Percentiles rank a stretch among this genome's conserved stretches.
These are phyloP conservation scores for Stichopus chloronotus DNA, from an alignment of 35 echinoderm and acorn worm species.

Conservation along the genomic window DNA sequence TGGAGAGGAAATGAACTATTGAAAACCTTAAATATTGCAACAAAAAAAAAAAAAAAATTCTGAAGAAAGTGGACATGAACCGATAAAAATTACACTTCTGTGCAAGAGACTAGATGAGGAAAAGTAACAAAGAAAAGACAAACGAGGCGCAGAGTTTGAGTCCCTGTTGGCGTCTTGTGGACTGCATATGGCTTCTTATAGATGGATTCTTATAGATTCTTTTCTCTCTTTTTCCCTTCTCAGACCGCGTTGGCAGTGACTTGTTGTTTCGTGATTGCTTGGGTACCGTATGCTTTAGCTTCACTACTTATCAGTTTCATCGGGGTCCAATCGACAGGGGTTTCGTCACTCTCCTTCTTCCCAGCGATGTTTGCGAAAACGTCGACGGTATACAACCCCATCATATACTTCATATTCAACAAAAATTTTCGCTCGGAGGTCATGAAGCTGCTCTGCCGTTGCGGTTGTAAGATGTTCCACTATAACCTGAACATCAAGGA, in stretches of 20 bases:
- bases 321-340: background rate
- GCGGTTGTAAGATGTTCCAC: slow-evolving; percentile 69
- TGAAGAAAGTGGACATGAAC: too few relatives aligned
- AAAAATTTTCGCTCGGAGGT: slow-evolving; percentile 63
- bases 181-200: background rate
- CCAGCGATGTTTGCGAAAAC: slow-evolving; percentile 73
- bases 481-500: slow-evolving; percentile 60
- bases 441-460: slow-evolving; percentile 53
- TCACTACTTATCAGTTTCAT: background rate
- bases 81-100: too few relatives aligned
- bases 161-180: background rate
- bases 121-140: too few relatives aligned
- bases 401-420: slow-evolving; percentile 82
- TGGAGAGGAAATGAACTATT: too few relatives aligned
- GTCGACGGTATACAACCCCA: slow-evolving; percentile 68
- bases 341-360: slow-evolving; percentile 30
- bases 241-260: slow-evolving; percentile 67
- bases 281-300: slow-evolving; percentile 72
- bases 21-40: too few relatives aligned
- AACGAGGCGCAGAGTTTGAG: too few relatives aligned
- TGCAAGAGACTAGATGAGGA: too few relatives aligned
- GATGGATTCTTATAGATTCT: too few relatives aligned
- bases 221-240: background rate
- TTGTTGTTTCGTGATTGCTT: slow-evolving; percentile 53
- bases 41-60: too few relatives aligned